Base-by-base conservation (phyloP, 1,140 invertebrate species). In the Apis florea region DNA sequence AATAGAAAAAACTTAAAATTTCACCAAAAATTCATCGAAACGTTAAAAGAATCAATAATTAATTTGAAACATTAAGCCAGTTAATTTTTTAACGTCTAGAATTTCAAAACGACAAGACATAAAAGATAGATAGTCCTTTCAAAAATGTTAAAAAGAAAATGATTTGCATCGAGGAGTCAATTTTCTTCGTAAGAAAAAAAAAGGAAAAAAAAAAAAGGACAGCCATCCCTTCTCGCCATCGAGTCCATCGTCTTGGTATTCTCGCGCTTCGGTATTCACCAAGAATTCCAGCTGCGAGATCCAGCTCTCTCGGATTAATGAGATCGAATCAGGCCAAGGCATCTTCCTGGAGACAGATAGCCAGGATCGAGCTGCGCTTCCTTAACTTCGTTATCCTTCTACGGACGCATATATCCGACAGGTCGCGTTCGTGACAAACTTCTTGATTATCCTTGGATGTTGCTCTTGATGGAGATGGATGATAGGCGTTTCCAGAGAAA, bases 261-360 rank as follows among this genome's bases (percentile, higher is more conserved):
- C 6, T 4, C 8, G 68, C 26, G 49, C 58, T 79, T 80, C 70
- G 51, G 51, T 81, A 85, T 82, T 82, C 79, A 56, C 63, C 66
- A 77, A 47, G 40, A 53, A 72, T 47, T 73, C 56, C 75, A 31
- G 54, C 26, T 53, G 26, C 21, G 68, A 64, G n/a, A 10, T 51
- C 49, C 78, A 31, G 31, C 66, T 24, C 69, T 69, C 24, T 73
- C 69, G 58, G 40, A 17, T 21, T 86, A 83, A 83, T 86, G 71
- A 79, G 75, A 86, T 85, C 56, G 61, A 75, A 83, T 86, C 61
- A 75, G 73, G 66, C 72, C 56, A 59, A 59, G 59, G 63, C 21
- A n/a, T 51, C 24, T 26, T 71, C 76, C 31, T 8, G 58, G 80
- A 73, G 67, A 64, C 58, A 69, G 74, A 83, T 59, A 69, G 31